These are phyloP conservation scores for Panthera tigris DNA, from an alignment of 2,113 vertebrate genomes.

Conservation along the genomic window DNA sequence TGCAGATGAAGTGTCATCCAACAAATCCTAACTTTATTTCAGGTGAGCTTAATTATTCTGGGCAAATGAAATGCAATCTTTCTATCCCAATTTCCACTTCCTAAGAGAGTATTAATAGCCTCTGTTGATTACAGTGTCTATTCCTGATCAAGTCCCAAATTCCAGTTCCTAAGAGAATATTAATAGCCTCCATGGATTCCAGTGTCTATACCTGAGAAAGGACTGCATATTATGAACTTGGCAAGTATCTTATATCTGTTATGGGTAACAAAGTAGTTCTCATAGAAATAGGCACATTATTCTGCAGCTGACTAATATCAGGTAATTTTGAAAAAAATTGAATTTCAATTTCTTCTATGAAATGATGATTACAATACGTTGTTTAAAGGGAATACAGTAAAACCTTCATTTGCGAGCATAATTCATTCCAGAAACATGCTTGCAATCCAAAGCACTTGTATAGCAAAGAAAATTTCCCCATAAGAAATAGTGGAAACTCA, in stretches of 20 bases:
- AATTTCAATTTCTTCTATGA: not conserved
- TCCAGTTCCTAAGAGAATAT: not conserved
- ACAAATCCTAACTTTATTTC: not conserved
- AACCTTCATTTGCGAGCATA: too few relatives aligned
- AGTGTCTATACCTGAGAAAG: not conserved
- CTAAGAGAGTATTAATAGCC: not conserved
- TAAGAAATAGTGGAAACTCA: too few relatives aligned
- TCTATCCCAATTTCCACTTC: not conserved
- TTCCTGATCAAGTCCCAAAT: not conserved
- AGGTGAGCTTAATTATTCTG: not conserved
- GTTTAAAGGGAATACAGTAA: not conserved
- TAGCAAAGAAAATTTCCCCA: too few relatives aligned
- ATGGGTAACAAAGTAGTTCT: not conserved
- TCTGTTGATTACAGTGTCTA: not conserved
- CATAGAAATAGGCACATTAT: not conserved
- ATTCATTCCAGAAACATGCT: too few relatives aligned
- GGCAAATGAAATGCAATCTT: not conserved
- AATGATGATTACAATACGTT: not conserved
- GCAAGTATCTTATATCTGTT: not conserved
- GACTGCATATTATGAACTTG: not conserved
- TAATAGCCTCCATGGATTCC: not conserved
- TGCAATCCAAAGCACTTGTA: too few relatives aligned
- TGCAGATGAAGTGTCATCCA: not conserved
- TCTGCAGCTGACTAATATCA: not conserved
- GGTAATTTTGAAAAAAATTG: not conserved